These are phyloP conservation scores for Nothoprocta pentlandii DNA, from an alignment of 2,113 vertebrate species.

Conservation along the genomic window DNA sequence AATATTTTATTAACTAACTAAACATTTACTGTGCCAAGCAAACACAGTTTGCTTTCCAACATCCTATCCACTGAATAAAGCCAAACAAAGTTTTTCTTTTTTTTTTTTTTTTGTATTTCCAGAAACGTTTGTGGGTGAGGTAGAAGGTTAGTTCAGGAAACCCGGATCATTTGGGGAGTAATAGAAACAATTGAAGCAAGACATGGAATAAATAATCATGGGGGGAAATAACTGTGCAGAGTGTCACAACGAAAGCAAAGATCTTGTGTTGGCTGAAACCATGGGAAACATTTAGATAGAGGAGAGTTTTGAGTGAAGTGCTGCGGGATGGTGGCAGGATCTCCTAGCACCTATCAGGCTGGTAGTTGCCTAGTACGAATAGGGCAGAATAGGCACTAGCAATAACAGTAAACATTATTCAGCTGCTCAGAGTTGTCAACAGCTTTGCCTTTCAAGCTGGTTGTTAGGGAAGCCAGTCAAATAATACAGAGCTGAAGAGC, in stretches of 20 bases:
- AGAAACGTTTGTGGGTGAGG: background rate
- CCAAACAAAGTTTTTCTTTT: background rate
- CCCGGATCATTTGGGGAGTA: background rate
- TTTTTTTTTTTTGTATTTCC: background rate
- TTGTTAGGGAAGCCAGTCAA: background rate
- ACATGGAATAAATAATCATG: background rate
- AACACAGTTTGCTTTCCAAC: background rate
- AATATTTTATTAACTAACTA: conserved; percentile 23
- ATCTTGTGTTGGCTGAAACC: accelerated
- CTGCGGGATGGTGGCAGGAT: background rate
- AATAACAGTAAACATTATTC: background rate
- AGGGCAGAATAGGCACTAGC: background rate
- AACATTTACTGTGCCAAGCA: background rate
- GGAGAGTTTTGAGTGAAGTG: background rate
- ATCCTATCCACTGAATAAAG: background rate
- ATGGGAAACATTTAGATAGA: accelerated
- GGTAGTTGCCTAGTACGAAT: background rate
- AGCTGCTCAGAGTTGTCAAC: background rate
- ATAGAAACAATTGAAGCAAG: background rate
- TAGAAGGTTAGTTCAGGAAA: background rate
- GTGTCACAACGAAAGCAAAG: background rate
- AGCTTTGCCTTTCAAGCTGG: background rate
- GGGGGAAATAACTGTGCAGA: background rate
- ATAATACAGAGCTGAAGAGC: background rate
- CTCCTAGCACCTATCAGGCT: background rate